Evolutionary conservation across 2,888 invertebrate species (phyloP).

Genomic region (Apomyelois bistriatella): DNA sequence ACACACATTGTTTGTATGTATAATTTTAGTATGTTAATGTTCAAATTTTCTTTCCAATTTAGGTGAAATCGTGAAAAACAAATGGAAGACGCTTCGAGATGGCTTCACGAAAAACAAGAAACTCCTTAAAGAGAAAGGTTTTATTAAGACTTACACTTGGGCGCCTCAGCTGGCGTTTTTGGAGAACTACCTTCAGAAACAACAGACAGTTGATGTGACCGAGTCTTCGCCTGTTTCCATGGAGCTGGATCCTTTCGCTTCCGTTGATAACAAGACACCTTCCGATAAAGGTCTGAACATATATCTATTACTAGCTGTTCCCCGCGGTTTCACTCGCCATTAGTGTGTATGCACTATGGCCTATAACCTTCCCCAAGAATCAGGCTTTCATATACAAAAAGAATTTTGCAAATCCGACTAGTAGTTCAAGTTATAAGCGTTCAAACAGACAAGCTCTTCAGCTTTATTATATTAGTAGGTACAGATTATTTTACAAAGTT

Average conservation of each 20-base stretch:
- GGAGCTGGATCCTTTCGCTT: not conserved
- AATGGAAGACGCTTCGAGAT: constrained; percentile 42
- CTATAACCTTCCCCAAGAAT: too few species aligned
- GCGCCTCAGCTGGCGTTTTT: constrained; percentile 26
- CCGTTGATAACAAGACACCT: not conserved
- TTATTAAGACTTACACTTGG: constrained; percentile 29
- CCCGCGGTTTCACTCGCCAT: too few species aligned
- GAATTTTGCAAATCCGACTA: too few species aligned
- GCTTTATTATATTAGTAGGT: too few species aligned
- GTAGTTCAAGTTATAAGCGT: too few species aligned
- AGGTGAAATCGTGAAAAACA: constrained; percentile 35
- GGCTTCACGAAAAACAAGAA: constrained; percentile 39
- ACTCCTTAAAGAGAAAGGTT: constrained; percentile 21
- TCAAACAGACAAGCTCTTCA: too few species aligned
- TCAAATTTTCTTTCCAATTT: constrained; percentile 3
- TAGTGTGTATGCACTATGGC: too few species aligned
- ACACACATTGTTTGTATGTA: too few species aligned
- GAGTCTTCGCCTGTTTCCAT: not conserved
- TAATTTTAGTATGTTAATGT: too few species aligned
- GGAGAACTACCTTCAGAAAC: constrained; percentile 17
- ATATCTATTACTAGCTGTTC: too few species aligned
- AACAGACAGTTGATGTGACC: not conserved
- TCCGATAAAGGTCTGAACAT: not conserved
- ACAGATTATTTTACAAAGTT: too few species aligned
- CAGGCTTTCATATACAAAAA: too few species aligned